Evolutionary conservation across 1,140 invertebrate genomes (phyloP), one percentile per base, ranked within the genome.

Genomic region (Hermetia illucens): DNA sequence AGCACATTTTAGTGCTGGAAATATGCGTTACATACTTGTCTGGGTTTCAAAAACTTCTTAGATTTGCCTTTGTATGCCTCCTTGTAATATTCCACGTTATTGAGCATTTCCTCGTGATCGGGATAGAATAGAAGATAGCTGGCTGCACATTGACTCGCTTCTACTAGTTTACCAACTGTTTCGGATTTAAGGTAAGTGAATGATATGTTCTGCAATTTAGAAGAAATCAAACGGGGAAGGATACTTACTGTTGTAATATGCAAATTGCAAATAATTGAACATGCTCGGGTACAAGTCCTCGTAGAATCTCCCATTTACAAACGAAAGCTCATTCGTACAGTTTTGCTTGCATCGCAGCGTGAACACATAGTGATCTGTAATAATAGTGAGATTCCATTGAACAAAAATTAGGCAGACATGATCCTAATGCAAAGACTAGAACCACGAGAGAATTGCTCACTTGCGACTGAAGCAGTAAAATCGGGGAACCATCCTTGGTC

Each of bases 121-220:
- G 30, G 30, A 32, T 32, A 13, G 5, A 32, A 32, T 32, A 32
- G 17, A 32, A 32, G 30, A 32, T 32, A 32, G 13, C 30, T 32
- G 10, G 9, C 6, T 8, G 13, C 30, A 32, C 30, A 32, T 32
- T 32, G 5, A 17, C 10, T 16, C 10, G 30, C 30, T 13, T 32
- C 13, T 32, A 13, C 16, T 6, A 13, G 10, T 32, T 32, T 13
- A 6, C 30, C 30, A 32, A 32, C 30, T 32, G 5, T 6, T n/a
- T n/a, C n/a, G n/a, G n/a, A n/a, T n/a, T n/a, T n/a, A n/a, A n/a
- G n/a, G n/a, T n/a, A n/a, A 32, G 17, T 13, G 10, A 32, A 32
- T 6, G 5, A 32, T 32, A 32, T 8, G 8, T 6, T 32, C 8
- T 13, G 10, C 8, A 32, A 32, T 13, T 32, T 32, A 32, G 10